These are phyloP conservation scores for Periophthalmus magnuspinnatus DNA, from an alignment of 2,797 vertebrate genomes.

Conservation along the genomic window DNA sequence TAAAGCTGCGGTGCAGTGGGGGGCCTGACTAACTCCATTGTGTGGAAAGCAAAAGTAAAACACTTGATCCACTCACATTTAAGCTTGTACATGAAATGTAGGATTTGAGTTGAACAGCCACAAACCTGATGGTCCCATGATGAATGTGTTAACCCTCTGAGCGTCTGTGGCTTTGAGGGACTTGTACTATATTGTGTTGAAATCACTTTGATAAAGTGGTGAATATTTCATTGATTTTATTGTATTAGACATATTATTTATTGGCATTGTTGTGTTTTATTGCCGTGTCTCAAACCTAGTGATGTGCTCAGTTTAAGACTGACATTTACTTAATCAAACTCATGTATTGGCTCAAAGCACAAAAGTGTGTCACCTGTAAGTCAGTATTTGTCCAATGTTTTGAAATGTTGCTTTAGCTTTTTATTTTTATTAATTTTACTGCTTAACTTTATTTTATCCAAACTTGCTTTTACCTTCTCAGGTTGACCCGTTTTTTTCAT, in stretches of 20 bases:
- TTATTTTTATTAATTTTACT: not conserved
- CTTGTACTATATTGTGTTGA: conserved; percentile 37
- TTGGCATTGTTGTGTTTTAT: conserved; percentile 63
- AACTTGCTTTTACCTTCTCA: conserved; percentile 29
- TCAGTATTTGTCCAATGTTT: conserved; percentile 70
- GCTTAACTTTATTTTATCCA: conserved; percentile 5
- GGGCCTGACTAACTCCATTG: not conserved
- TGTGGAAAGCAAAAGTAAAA: conserved; percentile 27
- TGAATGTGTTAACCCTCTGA: too few relatives aligned
- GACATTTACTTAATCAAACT: conserved; percentile 44
- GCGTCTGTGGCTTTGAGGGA: conserved; percentile 27
- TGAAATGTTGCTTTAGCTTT: conserved; percentile 72
- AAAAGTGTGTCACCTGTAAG: conserved; percentile 38
- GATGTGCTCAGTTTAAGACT: conserved; percentile 43
- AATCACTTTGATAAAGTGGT: conserved; percentile 32
- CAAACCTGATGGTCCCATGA: not conserved
- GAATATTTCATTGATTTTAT: conserved; percentile 46
- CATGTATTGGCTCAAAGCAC: conserved; percentile 48
- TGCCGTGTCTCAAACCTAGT: conserved; percentile 24
- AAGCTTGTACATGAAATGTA: not conserved
- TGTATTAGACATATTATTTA: conserved; percentile 68
- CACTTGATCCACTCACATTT: conserved; percentile 34
- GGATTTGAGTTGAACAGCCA: not conserved
- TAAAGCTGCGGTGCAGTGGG: conserved; percentile 15
- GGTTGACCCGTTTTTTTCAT: conserved; percentile 55